phyloP scores from a whole-genome alignment of 2,797 vertebrate species.

The Perdix hodgsoniae region DNA sequence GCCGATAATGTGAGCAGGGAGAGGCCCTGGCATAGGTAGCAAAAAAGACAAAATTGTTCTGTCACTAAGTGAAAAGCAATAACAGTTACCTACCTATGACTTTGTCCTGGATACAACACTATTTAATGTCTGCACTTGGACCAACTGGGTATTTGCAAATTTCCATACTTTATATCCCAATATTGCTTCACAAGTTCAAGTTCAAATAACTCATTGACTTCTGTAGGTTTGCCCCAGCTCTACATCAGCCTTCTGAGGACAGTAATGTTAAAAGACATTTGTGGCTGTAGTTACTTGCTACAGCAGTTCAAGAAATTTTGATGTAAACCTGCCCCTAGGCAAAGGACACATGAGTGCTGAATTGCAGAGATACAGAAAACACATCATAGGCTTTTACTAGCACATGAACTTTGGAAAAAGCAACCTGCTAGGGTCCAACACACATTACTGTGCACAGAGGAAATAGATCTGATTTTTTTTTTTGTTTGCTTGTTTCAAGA shows the following conservation, averaged over 20 bases:
- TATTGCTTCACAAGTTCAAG: not conserved
- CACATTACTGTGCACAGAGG: not conserved
- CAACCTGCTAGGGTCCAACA: not conserved
- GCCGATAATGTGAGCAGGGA: rapidly evolving
- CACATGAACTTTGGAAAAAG: constrained; percentile 21
- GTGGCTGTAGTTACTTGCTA: not conserved
- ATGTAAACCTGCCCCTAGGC: constrained; percentile 34
- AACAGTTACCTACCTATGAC: not conserved
- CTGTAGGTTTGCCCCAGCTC: not conserved
- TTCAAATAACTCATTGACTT: not conserved
- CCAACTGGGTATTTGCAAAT: not conserved
- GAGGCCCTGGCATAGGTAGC: not conserved
- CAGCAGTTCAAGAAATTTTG: constrained; percentile 29
- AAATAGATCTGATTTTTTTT: not conserved
- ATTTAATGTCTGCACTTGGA: not conserved
- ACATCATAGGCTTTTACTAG: constrained; percentile 5
- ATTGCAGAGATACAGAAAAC: constrained; percentile 34
- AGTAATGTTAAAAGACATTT: constrained; percentile 16
- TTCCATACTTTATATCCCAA: not conserved
- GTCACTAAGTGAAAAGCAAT: not conserved
- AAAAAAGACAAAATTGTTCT: not conserved
- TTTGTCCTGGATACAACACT: not conserved
- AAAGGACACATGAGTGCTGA: constrained; percentile 21
- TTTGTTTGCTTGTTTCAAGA: not conserved
- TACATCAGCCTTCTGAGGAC: not conserved